phyloP scores from a whole-genome alignment of 2,797 vertebrate species.

The Nyctibius grandis region DNA sequence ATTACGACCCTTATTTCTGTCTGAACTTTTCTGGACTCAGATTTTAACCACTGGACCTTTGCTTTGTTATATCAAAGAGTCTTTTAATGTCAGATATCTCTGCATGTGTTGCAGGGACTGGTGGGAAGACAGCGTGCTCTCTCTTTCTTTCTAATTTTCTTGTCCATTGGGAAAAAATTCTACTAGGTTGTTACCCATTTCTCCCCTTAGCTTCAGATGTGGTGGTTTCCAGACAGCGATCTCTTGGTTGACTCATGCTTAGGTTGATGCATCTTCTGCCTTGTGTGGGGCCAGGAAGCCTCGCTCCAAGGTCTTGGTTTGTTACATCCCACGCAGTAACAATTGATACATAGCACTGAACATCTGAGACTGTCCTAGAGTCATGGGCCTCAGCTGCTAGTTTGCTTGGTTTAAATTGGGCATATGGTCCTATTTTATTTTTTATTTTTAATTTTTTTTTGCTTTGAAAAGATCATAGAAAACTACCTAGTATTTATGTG shows the following conservation, averaged over 20 bases:
- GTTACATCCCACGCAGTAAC: background rate
- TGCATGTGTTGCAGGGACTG: background rate
- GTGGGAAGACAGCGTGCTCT: background rate
- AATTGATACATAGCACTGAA: background rate
- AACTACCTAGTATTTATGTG: background rate
- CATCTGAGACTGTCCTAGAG: background rate
- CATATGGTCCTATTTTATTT: background rate
- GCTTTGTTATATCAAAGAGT: background rate
- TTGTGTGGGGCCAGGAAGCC: background rate
- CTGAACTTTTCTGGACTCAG: background rate
- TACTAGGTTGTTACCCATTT: background rate
- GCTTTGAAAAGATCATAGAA: background rate
- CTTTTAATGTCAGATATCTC: background rate
- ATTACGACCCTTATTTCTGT: background rate
- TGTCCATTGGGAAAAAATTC: background rate
- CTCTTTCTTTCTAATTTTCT: background rate
- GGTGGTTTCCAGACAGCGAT: background rate
- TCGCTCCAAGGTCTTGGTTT: accelerated
- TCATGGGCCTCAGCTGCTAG: background rate
- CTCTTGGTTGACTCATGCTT: background rate
- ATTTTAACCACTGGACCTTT: background rate
- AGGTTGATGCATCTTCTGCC: background rate
- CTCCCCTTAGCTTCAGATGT: background rate
- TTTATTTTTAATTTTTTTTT: background rate
- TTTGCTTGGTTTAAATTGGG: background rate